These are phyloP conservation scores for Sardina pilchardus DNA, from an alignment of 2,113 vertebrate genomes.

Conservation along the genomic window DNA sequence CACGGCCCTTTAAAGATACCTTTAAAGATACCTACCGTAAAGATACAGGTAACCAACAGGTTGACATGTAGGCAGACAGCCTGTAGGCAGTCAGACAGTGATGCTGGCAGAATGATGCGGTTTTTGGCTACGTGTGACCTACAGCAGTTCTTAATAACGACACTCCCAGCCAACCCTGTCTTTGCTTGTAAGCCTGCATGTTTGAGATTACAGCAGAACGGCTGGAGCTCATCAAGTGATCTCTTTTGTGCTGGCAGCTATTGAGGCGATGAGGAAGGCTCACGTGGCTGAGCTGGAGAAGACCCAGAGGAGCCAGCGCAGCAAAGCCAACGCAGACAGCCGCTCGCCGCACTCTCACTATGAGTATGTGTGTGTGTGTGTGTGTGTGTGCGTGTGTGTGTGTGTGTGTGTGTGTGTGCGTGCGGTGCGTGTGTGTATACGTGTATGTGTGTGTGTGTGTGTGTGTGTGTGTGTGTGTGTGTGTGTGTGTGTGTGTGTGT, in stretches of 20 bases:
- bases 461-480: slow-evolving; percentile 3
- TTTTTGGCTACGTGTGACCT: not conserved
- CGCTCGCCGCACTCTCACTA: slow-evolving; percentile 78
- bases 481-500: not conserved
- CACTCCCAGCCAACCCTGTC: not conserved
- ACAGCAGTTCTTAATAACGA: not conserved
- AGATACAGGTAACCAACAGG: not conserved
- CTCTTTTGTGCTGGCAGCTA: slow-evolving; percentile 68
- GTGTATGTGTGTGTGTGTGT: not conserved
- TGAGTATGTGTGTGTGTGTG: slow-evolving; percentile 72
- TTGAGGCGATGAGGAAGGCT: slow-evolving; percentile 90
- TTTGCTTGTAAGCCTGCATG: not conserved
- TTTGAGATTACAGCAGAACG: not conserved
- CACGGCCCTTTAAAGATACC: no score
- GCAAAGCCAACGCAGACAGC: slow-evolving; percentile 78
- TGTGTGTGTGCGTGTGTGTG: slow-evolving; percentile 9
- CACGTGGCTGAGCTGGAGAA: slow-evolving; percentile 89
- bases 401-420: not conserved
- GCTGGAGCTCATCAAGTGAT: not conserved
- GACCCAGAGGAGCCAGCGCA: slow-evolving; percentile 78
- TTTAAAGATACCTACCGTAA: not conserved
- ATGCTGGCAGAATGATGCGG: not conserved
- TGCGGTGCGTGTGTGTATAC: not conserved
- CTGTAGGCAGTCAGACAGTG: no score
- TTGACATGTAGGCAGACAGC: not conserved